phyloP scores from a whole-genome alignment of 2,888 invertebrate species.

The Chloroclysta siterata region DNA sequence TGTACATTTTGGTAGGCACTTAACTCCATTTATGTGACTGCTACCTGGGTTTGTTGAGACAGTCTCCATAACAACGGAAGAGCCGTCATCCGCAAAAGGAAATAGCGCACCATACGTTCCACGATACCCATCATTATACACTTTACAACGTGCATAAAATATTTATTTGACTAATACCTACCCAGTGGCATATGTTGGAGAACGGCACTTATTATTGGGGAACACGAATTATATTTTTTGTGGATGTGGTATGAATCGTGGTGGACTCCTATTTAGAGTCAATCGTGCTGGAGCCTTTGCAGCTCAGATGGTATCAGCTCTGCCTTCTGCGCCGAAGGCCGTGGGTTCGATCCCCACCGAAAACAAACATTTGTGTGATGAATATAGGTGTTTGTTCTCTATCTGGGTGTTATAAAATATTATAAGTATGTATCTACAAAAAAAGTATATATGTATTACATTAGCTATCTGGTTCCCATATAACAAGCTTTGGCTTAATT shows the following conservation, averaged over 20 bases:
- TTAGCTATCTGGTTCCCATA: too few species aligned
- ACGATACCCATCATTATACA: slow-evolving; percentile 37
- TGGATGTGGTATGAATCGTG: slow-evolving; percentile 9
- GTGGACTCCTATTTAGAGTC: background rate
- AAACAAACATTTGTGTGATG: too few species aligned
- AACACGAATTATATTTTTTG: background rate
- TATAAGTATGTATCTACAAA: too few species aligned
- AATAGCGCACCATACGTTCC: slow-evolving; percentile 24
- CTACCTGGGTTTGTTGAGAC: background rate
- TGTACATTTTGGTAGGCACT: too few species aligned
- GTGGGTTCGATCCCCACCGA: too few species aligned
- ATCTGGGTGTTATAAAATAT: too few species aligned
- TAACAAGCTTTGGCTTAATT: too few species aligned
- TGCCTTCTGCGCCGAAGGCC: too few species aligned
- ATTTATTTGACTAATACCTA: slow-evolving; percentile 52
- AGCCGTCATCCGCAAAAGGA: slow-evolving; percentile 9
- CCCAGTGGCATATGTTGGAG: slow-evolving; percentile 32
- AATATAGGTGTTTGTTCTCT: too few species aligned
- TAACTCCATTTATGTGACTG: background rate
- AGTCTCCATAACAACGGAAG: slow-evolving; percentile 8
- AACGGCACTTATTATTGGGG: slow-evolving; percentile 15
- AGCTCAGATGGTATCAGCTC: too few species aligned
- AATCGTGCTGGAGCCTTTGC: too few species aligned
- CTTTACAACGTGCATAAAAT: slow-evolving; percentile 52
- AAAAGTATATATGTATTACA: too few species aligned